Base-by-base conservation (phyloP, 2,113 vertebrate genomes). In the Chaetops frenatus region DNA sequence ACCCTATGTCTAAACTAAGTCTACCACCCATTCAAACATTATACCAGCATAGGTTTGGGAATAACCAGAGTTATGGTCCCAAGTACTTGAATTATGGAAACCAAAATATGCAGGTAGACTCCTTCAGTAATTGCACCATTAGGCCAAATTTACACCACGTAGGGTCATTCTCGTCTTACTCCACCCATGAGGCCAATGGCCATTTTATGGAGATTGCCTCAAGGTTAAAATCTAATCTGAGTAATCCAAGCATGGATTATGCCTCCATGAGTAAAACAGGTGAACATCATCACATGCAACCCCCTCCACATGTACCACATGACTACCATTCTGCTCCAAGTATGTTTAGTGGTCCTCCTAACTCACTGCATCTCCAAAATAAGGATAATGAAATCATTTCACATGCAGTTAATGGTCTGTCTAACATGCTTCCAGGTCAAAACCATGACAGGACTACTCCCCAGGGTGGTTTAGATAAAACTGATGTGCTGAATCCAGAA, bases 31-130 rank as follows among this genome's bases (percentile, higher is more conserved):
- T 98, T 83, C 98, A 98, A 50, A 97, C 98, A 21, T 96, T 99
- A 82, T 99, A 99, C 96, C 99, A 99, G 94, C 98, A 99, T 66
- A 98, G 98, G 91, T 98, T 98, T 61, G 96, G 97, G 88, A 98
- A 97, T 54, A 98, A 97, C 95, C 98, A 98, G 95, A 96, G 94
- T 70, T 99, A 98, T 93, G 94, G 98, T 74, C 96, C 98, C 56
- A 98, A 98, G 95, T 99, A 99, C 95, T 98, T 98, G 76, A 98
- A 98, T 93, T 99, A 98, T 12, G 96, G 98, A 90, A 98, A 98
- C 96, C 98, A 98, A 95, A 98, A 97, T 82, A 94, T 98, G 96
- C 99, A 98, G 91, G 95, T 98, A 86, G 99, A 99, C 95, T 97
- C 98, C 86, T 99, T 98, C 96, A 98, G 95, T 95, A 94, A 97